A percentile compares a stretch with the other conserved stretches of the same genome.
Evolutionary conservation across 2,113 vertebrate species (phyloP).

Genomic region (Phylloscopus whistleri): DNA sequence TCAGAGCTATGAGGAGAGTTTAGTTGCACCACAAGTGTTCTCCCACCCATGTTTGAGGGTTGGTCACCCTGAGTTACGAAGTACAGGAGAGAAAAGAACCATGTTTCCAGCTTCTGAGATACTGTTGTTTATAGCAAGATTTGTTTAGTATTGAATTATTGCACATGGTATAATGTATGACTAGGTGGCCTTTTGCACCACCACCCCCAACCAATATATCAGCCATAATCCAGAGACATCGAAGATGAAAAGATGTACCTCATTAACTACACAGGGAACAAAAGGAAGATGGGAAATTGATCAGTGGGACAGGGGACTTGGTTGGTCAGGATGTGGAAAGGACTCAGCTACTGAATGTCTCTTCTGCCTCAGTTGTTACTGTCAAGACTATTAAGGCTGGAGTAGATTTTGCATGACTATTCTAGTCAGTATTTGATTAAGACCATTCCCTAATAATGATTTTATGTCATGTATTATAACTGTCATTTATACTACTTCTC

Average conservation of each 20-base stretch:
- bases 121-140: background rate
- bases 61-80: background rate
- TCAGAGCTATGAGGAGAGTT: background rate
- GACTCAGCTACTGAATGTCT: background rate
- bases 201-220: background rate
- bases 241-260: background rate
- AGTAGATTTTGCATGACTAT: background rate
- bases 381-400: background rate
- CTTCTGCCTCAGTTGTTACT: background rate
- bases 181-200: background rate
- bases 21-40: background rate
- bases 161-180: background rate
- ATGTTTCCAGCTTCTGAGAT: background rate
- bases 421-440: background rate
- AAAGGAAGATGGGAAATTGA: background rate
- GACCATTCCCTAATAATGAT: background rate
- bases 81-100: background rate
- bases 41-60: background rate
- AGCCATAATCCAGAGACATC: background rate
- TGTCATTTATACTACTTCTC: background rate
- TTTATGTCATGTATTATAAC: background rate
- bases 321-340: background rate
- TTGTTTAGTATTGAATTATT: background rate
- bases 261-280: background rate
- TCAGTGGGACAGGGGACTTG: background rate